Evolutionary conservation across 2,888 invertebrate genomes (phyloP).

Genomic region (Iselma pallidipennis): DNA sequence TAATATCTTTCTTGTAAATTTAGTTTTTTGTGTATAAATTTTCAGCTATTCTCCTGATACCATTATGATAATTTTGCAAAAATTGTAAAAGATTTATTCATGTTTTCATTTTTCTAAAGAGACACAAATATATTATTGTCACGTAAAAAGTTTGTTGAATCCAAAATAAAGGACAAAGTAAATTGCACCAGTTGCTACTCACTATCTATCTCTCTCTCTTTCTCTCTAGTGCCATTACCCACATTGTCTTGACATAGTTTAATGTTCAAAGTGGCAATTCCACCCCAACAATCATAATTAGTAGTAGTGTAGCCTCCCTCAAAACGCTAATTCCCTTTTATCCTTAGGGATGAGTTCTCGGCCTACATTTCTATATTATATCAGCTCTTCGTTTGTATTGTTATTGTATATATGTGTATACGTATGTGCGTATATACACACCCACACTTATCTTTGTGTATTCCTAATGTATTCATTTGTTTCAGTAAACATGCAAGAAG

Average conservation of each 20-base stretch:
- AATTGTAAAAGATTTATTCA: background rate
- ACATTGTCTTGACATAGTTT: background rate
- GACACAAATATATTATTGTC: background rate
- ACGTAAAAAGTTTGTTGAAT: background rate
- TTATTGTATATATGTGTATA: background rate
- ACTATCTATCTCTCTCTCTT: no score
- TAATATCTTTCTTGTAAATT: background rate
- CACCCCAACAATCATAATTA: background rate
- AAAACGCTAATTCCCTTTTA: background rate
- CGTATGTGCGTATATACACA: background rate
- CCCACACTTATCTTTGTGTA: slow-evolving; percentile 25
- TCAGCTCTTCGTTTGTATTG: background rate
- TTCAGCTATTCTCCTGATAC: background rate
- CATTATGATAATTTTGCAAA: background rate
- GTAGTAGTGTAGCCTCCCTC: background rate
- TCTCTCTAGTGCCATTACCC: background rate
- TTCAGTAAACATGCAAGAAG: slow-evolving; percentile 65
- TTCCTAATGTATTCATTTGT: slow-evolving; percentile 31
- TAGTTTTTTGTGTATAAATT: no score
- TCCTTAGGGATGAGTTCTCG: background rate
- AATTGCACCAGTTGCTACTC: background rate
- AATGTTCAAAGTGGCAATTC: background rate
- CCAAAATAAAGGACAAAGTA: no score
- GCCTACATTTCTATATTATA: background rate
- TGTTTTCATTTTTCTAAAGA: background rate